These are phyloP conservation scores for Myiagra hebetior DNA, from an alignment of 2,113 vertebrate species.

Conservation along the genomic window DNA sequence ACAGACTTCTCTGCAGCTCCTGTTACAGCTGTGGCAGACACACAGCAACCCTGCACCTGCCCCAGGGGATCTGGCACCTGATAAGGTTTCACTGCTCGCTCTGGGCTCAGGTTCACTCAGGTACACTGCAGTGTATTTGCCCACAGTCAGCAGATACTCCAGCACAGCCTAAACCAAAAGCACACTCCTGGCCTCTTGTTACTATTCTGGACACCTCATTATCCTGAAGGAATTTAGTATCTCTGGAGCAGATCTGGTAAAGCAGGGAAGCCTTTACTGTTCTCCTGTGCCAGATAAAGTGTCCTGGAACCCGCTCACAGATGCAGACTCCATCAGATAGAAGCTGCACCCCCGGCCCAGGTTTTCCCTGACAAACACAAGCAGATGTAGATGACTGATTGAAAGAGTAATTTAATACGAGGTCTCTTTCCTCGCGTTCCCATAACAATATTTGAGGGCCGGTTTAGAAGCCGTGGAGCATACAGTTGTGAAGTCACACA, in stretches of 20 bases:
- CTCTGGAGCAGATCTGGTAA: constrained; percentile 18
- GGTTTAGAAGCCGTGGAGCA: neutral
- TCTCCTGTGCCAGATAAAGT: constrained; percentile 47
- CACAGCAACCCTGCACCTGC: neutral
- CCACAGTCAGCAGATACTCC: constrained; percentile 10
- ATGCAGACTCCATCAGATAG: neutral
- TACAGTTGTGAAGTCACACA: neutral
- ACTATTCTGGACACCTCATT: constrained; percentile 55
- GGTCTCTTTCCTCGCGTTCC: neutral
- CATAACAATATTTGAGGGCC: neutral
- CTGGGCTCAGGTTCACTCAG: neutral
- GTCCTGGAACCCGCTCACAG: constrained; percentile 4
- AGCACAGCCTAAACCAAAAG: neutral
- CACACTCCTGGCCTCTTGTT: constrained; percentile 6
- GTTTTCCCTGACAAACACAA: neutral
- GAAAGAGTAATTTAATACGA: neutral
- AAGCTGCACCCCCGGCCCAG: neutral
- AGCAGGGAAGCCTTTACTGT: constrained; percentile 31
- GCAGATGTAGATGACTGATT: neutral
- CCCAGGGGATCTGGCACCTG: constrained; percentile 12
- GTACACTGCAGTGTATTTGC: neutral
- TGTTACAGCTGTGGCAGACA: constrained; percentile 15
- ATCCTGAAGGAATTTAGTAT: constrained; percentile 47
- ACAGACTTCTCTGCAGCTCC: neutral
- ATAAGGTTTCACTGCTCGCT: constrained; percentile 30